These are phyloP conservation scores for Pelobates fuscus DNA, from an alignment of 2,113 vertebrate genomes.

Conservation along the genomic window DNA sequence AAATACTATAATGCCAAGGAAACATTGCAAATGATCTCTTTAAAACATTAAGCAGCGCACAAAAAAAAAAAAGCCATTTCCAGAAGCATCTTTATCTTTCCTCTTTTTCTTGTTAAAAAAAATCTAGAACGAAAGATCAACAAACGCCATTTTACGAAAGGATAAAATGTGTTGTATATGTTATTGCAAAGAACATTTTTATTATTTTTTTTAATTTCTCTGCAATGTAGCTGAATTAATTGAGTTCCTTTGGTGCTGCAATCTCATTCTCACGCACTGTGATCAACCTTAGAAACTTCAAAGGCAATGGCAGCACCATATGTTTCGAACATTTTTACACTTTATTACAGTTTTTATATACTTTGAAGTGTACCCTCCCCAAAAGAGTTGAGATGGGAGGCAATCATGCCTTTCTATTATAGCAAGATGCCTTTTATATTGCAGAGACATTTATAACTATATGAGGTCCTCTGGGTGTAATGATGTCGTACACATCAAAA, in stretches of 20 bases:
- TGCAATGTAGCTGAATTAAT: conserved; percentile 54
- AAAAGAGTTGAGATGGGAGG: conserved; percentile 18
- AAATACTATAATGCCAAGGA: conserved; percentile 57
- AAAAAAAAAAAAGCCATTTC: conserved; percentile 46
- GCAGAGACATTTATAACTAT: background rate
- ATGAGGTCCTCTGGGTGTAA: background rate
- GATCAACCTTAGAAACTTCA: conserved; percentile 50
- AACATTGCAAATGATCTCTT: conserved; percentile 58
- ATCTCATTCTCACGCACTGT: conserved; percentile 52
- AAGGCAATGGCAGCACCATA: conserved; percentile 14
- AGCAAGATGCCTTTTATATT: background rate
- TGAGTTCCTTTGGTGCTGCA: conserved; percentile 54
- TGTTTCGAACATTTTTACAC: conserved; percentile 39
- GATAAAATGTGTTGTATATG: conserved; percentile 50
- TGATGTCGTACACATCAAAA: background rate
- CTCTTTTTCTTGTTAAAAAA: conserved; percentile 39
- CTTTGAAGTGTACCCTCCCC: conserved; percentile 15
- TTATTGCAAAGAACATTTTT: conserved; percentile 49
- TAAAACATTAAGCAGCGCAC: conserved; percentile 29
- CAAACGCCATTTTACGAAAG: conserved; percentile 51
- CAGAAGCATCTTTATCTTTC: conserved; percentile 37
- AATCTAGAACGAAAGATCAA: conserved; percentile 22
- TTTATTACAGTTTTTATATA: conserved; percentile 26
- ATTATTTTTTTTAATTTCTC: conserved; percentile 30
- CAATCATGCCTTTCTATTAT: background rate